Evolutionary conservation across 1,140 invertebrate genomes (phyloP), one percentile per base, ranked within the genome.

Genomic region (Rhysida immarginata): DNA sequence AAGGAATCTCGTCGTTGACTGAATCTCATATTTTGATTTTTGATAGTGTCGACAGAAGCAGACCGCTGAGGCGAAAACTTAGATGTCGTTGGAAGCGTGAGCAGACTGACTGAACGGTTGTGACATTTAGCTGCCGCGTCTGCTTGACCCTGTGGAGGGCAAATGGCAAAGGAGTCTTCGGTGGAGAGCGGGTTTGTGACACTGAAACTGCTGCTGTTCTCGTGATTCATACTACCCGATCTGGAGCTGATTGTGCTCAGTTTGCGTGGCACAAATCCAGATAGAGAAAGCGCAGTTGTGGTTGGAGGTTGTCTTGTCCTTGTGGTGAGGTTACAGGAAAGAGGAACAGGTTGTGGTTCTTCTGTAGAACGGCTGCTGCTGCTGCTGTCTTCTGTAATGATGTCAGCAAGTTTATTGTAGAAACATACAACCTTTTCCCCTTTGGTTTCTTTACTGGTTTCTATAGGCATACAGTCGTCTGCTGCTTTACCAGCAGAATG

Each of bases 181-280:
- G 16, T 35, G 29, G 29, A 35, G 29, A 35, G 29, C n/a, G n/a
- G n/a, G n/a, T n/a, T n/a, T 8, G 29, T 16, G 5, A 5, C 29
- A 8, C 29, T 16, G 16, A 16, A 16, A 16, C 29, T 16, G 29
- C 16, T 8, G 29, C 29, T 35, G 18, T 46, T 46, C 35, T 56
- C 55, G 2, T 18, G 26, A 43, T 56, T 50, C 2, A 56, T 13
- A 23, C 48, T 56, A 27, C 55, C 26, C n/a, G 55, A 56, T 11
- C 41, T 56, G n/a, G 64, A 64, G 26, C 63, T 61, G 49, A 66
- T 66, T 23, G 62, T 66, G 49, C 64, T 66, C 11, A 66, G 53
- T 27, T 66, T 62, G 25, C 65, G 23, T 1, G 65, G 61, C 24
- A 63, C 57, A 53, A 65, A 61, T 14, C 46, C 52, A 23, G 51